Conservation (phyloP, 2,113 vertebrate species). For the Phyllostomus discolor region DNA sequence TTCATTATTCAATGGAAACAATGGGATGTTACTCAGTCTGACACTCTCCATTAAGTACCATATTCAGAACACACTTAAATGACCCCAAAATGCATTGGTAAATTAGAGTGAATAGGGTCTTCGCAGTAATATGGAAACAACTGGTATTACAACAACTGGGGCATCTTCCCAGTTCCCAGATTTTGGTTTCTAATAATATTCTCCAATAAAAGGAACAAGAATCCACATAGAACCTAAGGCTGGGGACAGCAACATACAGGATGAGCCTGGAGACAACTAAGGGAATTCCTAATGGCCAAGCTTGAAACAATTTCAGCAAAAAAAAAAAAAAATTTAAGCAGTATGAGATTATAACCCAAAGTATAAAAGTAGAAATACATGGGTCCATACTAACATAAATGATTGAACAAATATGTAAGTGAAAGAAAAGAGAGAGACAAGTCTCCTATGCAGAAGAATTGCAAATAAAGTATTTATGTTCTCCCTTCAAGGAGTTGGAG, state of each 20-base stretch:
- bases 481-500: background rate
- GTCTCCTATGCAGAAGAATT: background rate
- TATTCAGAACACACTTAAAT: background rate
- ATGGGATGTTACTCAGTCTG: background rate
- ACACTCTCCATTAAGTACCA: background rate
- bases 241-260: background rate
- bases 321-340: background rate
- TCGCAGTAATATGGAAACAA: background rate
- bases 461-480: background rate
- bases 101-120: background rate
- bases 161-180: background rate
- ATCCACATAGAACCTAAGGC: background rate
- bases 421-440: background rate
- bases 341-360: background rate
- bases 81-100: background rate
- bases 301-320: background rate
- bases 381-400: background rate
- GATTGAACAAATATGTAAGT: background rate
- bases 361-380: background rate
- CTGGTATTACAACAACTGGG: background rate
- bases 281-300: background rate
- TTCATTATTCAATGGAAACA: background rate
- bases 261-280: background rate
- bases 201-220: background rate
- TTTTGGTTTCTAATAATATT: background rate